Conservation (phyloP, 2,888 invertebrate genomes). For the Leptopilina drosophilae region DNA sequence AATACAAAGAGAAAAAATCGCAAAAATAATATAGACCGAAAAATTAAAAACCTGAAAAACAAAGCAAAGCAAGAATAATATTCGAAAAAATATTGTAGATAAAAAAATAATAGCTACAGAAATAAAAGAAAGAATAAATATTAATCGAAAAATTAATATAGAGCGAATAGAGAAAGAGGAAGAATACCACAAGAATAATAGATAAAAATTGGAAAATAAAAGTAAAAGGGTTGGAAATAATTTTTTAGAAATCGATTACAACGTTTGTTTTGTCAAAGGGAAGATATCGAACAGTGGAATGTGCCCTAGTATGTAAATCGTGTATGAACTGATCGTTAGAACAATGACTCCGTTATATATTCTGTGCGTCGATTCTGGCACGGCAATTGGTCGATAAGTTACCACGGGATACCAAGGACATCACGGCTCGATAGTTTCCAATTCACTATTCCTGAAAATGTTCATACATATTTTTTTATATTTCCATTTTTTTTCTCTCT, state of each 20-base stretch:
- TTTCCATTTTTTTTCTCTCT: conserved; percentile 20
- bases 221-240: neutral
- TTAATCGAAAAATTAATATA: too few relatives aligned
- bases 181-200: too few relatives aligned
- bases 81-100: too few relatives aligned
- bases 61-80: too few relatives aligned
- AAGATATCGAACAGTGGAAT: neutral
- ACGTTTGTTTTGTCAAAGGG: neutral
- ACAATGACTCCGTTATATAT: conserved; percentile 24
- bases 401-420: conserved; percentile 72
- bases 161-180: too few relatives aligned
- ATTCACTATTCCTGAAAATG: conserved; percentile 50
- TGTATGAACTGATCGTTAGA: conserved; percentile 17
- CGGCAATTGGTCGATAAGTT: conserved; percentile 69
- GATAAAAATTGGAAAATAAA: too few relatives aligned
- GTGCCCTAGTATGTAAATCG: conserved; percentile 33
- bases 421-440: conserved; percentile 53
- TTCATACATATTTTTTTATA: conserved; percentile 31
- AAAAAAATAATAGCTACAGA: too few relatives aligned
- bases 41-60: too few relatives aligned
- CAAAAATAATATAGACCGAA: too few relatives aligned
- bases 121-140: too few relatives aligned
- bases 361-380: conserved; percentile 16
- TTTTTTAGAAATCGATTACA: neutral
- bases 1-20: too few relatives aligned